Percentiles rank a stretch among this genome's conserved stretches.
These are phyloP conservation scores for Diadophis punctatus DNA, from an alignment of 2,113 vertebrate species.

Conservation along the genomic window DNA sequence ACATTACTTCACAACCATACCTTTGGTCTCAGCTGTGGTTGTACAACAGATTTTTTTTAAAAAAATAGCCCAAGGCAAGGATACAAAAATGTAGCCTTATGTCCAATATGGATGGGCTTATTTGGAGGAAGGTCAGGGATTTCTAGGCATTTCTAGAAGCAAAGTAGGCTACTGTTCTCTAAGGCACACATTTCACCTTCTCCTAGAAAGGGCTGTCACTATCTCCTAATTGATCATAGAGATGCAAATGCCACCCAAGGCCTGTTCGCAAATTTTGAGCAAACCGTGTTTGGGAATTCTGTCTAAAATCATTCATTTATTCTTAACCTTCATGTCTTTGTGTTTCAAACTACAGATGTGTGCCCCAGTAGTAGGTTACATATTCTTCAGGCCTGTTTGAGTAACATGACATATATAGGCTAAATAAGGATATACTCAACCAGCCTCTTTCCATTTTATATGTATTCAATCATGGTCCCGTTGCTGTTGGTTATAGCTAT, in stretches of 20 bases:
- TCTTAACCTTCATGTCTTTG: neutral
- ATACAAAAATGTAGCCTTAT: neutral
- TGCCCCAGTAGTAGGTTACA: neutral
- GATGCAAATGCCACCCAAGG: neutral
- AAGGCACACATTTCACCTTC: neutral
- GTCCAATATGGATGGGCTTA: neutral
- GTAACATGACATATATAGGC: neutral
- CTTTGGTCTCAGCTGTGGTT: neutral
- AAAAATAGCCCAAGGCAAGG: neutral
- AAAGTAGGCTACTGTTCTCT: neutral
- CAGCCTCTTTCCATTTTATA: neutral
- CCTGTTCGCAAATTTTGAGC: neutral
- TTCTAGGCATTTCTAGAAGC: neutral
- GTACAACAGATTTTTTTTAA: neutral
- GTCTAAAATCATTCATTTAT: neutral
- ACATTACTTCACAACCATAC: neutral
- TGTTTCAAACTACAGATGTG: neutral
- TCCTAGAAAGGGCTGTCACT: neutral
- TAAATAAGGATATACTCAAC: neutral
- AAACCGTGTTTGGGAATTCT: neutral
- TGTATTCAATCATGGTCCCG: neutral
- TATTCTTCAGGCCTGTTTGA: neutral
- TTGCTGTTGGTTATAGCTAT: neutral
- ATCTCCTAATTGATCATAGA: neutral
- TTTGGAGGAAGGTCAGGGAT: neutral